These are phyloP conservation scores for Ciona savignyi DNA, from an alignment of 23 tunicate genomes.

Conservation along the genomic window DNA sequence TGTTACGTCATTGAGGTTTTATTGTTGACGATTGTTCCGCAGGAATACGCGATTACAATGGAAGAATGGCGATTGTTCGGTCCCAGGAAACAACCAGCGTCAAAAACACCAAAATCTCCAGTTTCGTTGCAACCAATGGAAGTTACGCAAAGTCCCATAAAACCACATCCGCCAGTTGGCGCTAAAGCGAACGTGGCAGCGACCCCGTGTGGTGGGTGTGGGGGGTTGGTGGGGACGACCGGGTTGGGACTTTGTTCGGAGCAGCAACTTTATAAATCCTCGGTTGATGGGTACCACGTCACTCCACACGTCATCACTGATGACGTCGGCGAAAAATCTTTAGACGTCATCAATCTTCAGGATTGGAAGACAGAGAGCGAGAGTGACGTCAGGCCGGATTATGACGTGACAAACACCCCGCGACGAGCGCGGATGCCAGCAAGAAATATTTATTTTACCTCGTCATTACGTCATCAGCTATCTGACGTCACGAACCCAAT, in stretches of 20 bases:
- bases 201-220: too few relatives aligned
- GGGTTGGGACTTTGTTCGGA: too few relatives aligned
- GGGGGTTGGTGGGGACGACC: too few relatives aligned
- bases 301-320: neutral
- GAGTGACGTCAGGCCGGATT: neutral
- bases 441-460: slow-evolving; percentile 31
- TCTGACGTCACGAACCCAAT: too few relatives aligned
- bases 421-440: slow-evolving; percentile 19
- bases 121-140: too few relatives aligned
- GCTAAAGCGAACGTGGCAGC: too few relatives aligned
- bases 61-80: slow-evolving; percentile 46
- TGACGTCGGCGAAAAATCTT: neutral
- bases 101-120: too few relatives aligned
- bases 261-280: neutral
- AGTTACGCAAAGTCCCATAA: too few relatives aligned
- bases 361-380: neutral
- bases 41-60: slow-evolving; percentile 53
- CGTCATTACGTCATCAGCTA: slow-evolving; percentile 6
- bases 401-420: neutral
- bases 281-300: neutral
- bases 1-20: too few relatives aligned
- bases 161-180: too few relatives aligned
- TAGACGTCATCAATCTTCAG: neutral
- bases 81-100: too few relatives aligned
- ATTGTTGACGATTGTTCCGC: too few relatives aligned